These are phyloP conservation scores for Hylomyscus alleni DNA, from an alignment of 2,797 vertebrate genomes.

Conservation along the genomic window DNA sequence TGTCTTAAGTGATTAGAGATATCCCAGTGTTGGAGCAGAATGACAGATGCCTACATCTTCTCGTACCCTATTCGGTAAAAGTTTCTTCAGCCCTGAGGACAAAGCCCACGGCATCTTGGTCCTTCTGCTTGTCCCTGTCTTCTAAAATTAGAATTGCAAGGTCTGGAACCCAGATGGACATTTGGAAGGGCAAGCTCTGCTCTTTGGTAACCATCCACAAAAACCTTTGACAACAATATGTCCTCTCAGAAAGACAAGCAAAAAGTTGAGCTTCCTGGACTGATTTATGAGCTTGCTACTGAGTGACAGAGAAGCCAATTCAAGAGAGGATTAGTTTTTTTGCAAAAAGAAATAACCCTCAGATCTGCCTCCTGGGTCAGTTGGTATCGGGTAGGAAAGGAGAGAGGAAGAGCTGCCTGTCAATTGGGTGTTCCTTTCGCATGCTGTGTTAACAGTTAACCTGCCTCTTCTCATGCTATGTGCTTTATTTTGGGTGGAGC, in stretches of 20 bases:
- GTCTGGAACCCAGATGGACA: constrained; percentile 5
- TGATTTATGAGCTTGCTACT: neutral
- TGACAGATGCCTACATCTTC: neutral
- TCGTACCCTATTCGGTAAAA: neutral
- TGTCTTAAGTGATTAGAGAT: constrained; percentile 31
- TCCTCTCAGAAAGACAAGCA: neutral
- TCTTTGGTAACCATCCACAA: neutral
- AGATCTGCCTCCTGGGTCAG: neutral
- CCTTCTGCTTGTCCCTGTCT: neutral
- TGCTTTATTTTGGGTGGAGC: neutral
- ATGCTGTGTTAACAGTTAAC: neutral
- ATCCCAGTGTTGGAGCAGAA: neutral
- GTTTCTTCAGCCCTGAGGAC: neutral
- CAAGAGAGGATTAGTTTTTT: neutral
- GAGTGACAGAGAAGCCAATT: neutral
- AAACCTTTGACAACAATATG: neutral
- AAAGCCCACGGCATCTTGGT: neutral
- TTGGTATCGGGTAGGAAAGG: neutral
- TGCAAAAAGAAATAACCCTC: neutral
- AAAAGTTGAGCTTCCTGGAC: neutral
- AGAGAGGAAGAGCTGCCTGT: neutral
- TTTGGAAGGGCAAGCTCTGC: neutral
- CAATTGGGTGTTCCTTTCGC: too few relatives aligned
- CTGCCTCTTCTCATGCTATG: neutral
- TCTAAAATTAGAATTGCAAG: neutral